Evolutionary conservation across 2,797 vertebrate genomes (phyloP).

Genomic region (Myiotriccus ornatus): DNA sequence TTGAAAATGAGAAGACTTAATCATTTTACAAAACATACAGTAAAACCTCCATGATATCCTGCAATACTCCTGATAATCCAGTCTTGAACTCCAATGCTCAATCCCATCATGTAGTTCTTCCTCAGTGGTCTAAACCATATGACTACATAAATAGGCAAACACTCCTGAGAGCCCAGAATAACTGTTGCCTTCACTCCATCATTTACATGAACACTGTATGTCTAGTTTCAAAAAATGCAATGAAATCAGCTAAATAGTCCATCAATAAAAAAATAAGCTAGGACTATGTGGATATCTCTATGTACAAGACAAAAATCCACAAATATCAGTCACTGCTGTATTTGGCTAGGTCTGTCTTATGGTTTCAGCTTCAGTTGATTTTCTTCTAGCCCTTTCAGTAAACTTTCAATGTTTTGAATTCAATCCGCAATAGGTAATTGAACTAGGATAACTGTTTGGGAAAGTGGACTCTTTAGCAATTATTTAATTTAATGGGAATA

Average conservation of each 20-base stretch:
- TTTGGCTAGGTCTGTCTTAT: neutral
- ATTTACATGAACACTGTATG: neutral
- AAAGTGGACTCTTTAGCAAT: neutral
- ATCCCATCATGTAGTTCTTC: neutral
- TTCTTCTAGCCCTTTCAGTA: neutral
- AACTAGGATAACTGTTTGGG: neutral
- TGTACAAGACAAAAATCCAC: accelerated
- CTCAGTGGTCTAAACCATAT: neutral
- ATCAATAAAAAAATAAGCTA: neutral
- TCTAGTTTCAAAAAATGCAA: neutral
- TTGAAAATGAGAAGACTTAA: neutral
- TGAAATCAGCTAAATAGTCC: neutral
- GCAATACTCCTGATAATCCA: neutral
- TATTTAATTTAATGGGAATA: neutral
- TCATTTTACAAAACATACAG: neutral
- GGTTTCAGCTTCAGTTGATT: neutral
- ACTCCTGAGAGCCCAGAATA: neutral
- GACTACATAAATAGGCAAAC: neutral
- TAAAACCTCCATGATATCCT: neutral
- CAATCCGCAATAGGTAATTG: neutral
- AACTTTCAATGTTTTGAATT: neutral
- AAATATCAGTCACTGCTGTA: neutral
- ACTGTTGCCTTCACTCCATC: neutral
- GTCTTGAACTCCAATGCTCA: neutral
- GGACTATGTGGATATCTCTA: neutral